These are phyloP conservation scores for Agrotis segetum DNA, from an alignment of 2,888 invertebrate species.

Conservation along the genomic window DNA sequence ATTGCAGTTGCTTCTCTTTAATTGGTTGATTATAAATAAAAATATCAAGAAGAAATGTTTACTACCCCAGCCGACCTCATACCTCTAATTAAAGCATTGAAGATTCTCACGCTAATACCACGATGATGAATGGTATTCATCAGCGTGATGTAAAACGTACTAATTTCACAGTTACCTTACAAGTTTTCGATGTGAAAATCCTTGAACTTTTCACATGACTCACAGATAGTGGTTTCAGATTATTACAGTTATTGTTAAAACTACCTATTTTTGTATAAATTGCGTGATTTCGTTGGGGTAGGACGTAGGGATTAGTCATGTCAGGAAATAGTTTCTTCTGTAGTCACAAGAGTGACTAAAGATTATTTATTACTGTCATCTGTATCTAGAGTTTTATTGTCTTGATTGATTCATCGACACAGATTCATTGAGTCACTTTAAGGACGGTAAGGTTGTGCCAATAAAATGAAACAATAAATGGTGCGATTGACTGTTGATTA, in stretches of 20 bases:
- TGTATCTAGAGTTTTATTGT: slow-evolving; percentile 14
- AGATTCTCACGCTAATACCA: slow-evolving; percentile 11
- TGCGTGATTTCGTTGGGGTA: slow-evolving; percentile 47
- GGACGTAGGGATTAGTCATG: slow-evolving; percentile 46
- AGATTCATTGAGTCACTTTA: slow-evolving; percentile 19
- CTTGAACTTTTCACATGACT: slow-evolving; percentile 43
- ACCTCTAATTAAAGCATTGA: background rate
- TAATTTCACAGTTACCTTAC: slow-evolving; percentile 20
- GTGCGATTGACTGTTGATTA: background rate
- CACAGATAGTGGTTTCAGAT: slow-evolving; percentile 30
- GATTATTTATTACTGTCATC: slow-evolving; percentile 32
- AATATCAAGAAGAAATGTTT: too few species aligned
- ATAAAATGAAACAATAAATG: background rate
- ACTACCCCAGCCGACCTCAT: too few species aligned
- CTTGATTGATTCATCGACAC: slow-evolving; percentile 54
- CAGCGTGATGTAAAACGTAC: background rate
- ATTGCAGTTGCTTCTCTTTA: too few species aligned
- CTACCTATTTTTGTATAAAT: slow-evolving; percentile 19
- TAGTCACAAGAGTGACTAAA: slow-evolving; percentile 52
- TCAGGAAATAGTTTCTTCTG: slow-evolving; percentile 49
- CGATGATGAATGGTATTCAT: slow-evolving; percentile 2
- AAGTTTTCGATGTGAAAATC: slow-evolving; percentile 14
- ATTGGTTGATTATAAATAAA: too few species aligned
- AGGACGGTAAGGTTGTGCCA: background rate
- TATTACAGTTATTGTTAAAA: slow-evolving; percentile 23